These are phyloP conservation scores for Dinomys branickii DNA, from an alignment of 2,113 vertebrate species.

Conservation along the genomic window DNA sequence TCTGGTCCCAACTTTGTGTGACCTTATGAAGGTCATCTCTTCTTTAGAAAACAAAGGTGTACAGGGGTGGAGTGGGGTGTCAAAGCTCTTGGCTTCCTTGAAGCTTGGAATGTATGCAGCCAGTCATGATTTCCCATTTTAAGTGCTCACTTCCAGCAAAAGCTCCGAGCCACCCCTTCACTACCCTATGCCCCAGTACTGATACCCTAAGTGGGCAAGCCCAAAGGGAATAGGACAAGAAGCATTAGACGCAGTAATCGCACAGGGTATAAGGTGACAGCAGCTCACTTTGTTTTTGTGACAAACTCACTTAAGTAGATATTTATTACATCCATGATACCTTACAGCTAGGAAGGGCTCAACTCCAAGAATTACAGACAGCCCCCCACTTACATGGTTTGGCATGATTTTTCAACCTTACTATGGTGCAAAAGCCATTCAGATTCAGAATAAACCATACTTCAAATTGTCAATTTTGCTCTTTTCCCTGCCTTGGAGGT, in stretches of 20 bases:
- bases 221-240: neutral
- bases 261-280: neutral
- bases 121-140: neutral
- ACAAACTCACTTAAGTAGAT: neutral
- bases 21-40: slow-evolving; percentile 14
- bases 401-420: neutral
- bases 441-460: neutral
- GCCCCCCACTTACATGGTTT: neutral
- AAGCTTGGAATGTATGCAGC: neutral
- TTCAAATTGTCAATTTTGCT: neutral
- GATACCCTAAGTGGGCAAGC: neutral
- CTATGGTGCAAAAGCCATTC: neutral
- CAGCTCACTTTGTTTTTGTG: neutral
- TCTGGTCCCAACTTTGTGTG: neutral
- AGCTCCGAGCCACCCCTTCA: neutral
- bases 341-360: no score
- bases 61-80: fast-evolving
- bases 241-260: neutral
- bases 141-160: neutral
- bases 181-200: neutral
- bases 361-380: no score
- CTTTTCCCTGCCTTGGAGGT: no score
- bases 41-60: slow-evolving; percentile 8
- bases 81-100: neutral
- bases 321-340: neutral